Percentiles rank a stretch among this genome's conserved stretches.
phyloP scores from a whole-genome alignment of 92 coral and sea anemone species.

The Phymanthus crucifer region DNA sequence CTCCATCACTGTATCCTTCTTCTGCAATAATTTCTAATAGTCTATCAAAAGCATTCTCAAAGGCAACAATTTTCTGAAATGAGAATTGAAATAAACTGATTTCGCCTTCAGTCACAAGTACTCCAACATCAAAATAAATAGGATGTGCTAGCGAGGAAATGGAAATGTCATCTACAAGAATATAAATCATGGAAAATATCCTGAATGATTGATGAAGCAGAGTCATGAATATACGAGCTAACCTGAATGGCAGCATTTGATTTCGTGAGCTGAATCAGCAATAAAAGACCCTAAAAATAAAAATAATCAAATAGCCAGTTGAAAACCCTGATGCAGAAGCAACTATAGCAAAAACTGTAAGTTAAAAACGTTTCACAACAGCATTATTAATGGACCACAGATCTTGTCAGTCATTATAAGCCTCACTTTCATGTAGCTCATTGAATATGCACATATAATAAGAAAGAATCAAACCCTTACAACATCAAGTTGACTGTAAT shows the following conservation, averaged over 20 bases:
- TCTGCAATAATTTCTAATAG: conserved; percentile 94
- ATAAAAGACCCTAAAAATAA: conserved; percentile 71
- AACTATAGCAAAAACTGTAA: too few species aligned
- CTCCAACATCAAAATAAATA: too few species aligned
- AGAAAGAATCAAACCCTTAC: too few species aligned
- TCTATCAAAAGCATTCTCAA: conserved; percentile 99
- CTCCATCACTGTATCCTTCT: conserved; percentile 97
- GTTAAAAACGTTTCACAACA: too few species aligned
- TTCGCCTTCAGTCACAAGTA: background rate
- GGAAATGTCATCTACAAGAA: background rate
- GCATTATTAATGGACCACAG: too few species aligned
- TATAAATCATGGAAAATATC: background rate
- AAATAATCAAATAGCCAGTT: background rate
- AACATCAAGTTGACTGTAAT: too few species aligned
- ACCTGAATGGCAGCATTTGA: conserved; percentile 99
- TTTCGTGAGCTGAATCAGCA: conserved; percentile 88
- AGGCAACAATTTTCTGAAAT: conserved; percentile 95
- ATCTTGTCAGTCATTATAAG: too few species aligned
- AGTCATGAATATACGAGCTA: background rate
- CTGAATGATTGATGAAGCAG: background rate
- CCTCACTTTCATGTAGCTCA: too few species aligned
- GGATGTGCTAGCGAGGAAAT: too few species aligned
- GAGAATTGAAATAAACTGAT: too few species aligned
- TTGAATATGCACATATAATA: too few species aligned
- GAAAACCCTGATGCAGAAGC: too few species aligned